A percentile compares a stretch with the other conserved stretches of the same genome.
Evolutionary conservation across 2,888 invertebrate genomes (phyloP).

Genomic region (Cephus spinipes): DNA sequence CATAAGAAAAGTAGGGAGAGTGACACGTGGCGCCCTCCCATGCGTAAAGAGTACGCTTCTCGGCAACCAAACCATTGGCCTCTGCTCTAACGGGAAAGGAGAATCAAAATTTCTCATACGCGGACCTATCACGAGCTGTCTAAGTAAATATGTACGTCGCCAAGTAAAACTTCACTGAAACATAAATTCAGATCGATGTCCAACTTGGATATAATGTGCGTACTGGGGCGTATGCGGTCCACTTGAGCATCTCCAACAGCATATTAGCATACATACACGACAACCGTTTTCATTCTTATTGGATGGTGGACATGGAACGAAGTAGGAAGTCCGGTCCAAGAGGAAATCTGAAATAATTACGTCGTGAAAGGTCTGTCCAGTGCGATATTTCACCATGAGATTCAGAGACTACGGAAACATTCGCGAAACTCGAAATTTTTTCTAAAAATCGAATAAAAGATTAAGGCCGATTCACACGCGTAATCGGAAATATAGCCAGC

Average conservation of each 20-base stretch:
- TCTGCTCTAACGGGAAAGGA: conserved; percentile 6
- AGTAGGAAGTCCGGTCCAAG: not conserved
- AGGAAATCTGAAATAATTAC: not conserved
- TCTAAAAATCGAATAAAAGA: not conserved
- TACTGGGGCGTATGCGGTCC: not conserved
- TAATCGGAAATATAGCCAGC: conserved; percentile 46
- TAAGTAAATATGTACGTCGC: not conserved
- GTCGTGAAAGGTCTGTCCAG: not conserved
- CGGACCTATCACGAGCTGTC: not conserved
- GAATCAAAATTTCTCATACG: not conserved
- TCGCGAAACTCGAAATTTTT: not conserved
- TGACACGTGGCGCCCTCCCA: conserved; percentile 60
- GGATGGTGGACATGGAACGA: not conserved
- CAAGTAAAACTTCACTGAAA: not conserved
- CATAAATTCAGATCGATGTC: not conserved
- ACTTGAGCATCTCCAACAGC: not conserved
- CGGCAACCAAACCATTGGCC: conserved; percentile 6
- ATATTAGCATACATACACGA: not conserved
- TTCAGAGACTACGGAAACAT: not conserved
- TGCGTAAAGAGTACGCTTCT: conserved; percentile 27
- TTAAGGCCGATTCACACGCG: conserved; percentile 25
- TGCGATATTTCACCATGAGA: not conserved
- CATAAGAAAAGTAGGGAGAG: conserved; percentile 43
- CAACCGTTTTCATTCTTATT: not conserved
- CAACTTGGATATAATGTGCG: not conserved